A percentile compares a stretch with the other conserved stretches of the same genome.
These are phyloP conservation scores for Apomyelois bistriatella DNA, from an alignment of 2,888 invertebrate genomes.

Conservation along the genomic window DNA sequence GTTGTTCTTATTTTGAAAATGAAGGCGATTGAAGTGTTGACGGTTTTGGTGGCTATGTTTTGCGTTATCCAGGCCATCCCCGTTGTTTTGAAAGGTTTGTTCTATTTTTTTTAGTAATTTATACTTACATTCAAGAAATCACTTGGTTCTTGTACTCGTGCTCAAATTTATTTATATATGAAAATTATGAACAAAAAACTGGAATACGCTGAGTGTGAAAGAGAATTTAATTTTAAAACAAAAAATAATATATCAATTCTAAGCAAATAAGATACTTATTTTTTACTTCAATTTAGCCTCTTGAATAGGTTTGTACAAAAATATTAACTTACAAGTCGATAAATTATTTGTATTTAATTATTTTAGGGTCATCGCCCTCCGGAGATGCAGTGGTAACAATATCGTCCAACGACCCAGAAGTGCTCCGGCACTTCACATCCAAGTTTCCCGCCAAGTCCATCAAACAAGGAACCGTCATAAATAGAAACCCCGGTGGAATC, in stretches of 20 bases:
- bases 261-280: too few species aligned
- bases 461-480: conserved; percentile 21
- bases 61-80: conserved; percentile 32
- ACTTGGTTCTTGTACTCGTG: background rate
- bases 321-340: too few species aligned
- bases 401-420: conserved; percentile 49
- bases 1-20: conserved; percentile 8
- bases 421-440: conserved; percentile 37
- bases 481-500: conserved; percentile 21
- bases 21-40: conserved; percentile 17
- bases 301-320: too few species aligned
- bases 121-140: background rate
- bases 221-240: too few species aligned
- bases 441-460: conserved; percentile 26
- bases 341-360: conserved; percentile 13
- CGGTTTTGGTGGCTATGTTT: conserved; percentile 20
- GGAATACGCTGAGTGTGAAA: too few species aligned
- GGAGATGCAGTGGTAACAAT: conserved; percentile 51
- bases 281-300: too few species aligned
- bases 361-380: conserved; percentile 48
- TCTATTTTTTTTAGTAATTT: background rate
- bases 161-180: too few species aligned
- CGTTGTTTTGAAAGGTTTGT: conserved; percentile 48
- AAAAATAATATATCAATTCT: too few species aligned
- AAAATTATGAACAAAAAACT: too few species aligned